Base-by-base conservation (phyloP, 2,113 vertebrate genomes). In the Cynocephalus volans region DNA sequence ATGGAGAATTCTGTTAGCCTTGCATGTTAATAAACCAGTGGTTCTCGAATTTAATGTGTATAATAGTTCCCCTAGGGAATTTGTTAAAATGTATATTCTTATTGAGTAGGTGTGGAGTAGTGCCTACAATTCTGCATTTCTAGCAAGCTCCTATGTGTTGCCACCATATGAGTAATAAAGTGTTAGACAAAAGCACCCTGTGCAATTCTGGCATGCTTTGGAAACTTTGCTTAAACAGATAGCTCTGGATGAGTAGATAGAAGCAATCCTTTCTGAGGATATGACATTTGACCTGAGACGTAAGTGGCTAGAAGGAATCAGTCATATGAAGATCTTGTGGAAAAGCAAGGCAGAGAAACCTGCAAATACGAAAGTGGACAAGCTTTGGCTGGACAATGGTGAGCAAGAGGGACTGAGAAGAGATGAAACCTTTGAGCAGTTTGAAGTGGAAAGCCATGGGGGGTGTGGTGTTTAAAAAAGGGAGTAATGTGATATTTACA, bases 11-110 rank as follows among this genome's bases (percentile, higher is more conserved):
- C 45, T 76, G 14, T 93, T 96, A 86, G 18, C 48, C 52, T 81
- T 69, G 11, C 41, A 81, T 75, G 48, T 96, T 95, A 95, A 12
- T 95, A 95, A 12, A 81, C 3, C 6, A 72, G 26, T 90, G 21
- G 14, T 87, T 69, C 70, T 94, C 33, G 92, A 90, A 21, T 90
- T 82, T 90, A 96, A 60, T 60, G 3, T 80, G 28, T 92, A 26
- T 70, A 50, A 31, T 12, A 45, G 17, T 96, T 97, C 60, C 60
- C 28, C 3, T 93, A 75, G 36, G 3, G 6, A 97, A 80, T 52
- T 96, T 73, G 13, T 62, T 95, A 64, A 95, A 88, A 81, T 76
- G 36, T 6, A 77, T 64, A 83, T 84, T 95, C 31, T 93, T 60
- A 89, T 80, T 97, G 23, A 80, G 1, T 83, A 89, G 33, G 1